A percentile compares a stretch with the other conserved stretches of the same genome.
Conservation (phyloP, 2,888 invertebrate genomes). For the Therioaphis trifolii region DNA sequence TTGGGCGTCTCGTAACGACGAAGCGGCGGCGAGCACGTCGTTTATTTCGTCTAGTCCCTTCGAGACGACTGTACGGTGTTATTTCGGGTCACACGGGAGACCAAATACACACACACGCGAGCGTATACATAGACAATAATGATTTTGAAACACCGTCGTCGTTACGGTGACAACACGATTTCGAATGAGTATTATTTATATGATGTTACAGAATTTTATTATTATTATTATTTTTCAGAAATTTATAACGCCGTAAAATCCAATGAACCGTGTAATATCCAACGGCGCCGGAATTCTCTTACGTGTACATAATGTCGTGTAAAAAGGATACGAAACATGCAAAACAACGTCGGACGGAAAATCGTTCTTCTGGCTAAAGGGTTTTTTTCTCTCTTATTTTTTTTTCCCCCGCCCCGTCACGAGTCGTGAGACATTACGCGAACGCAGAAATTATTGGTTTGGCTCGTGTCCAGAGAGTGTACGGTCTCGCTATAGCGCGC, state of each 20-base stretch:
- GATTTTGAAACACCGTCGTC: neutral
- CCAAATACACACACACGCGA: neutral
- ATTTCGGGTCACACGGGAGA: neutral
- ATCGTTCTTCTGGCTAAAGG: neutral
- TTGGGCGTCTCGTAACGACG: neutral
- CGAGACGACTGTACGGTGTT: neutral
- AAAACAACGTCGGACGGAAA: constrained; percentile 37
- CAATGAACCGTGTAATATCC: constrained; percentile 45
- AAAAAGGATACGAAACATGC: constrained; percentile 5
- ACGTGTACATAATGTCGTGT: neutral
- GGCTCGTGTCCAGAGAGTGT: constrained; percentile 42
- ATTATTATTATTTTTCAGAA: constrained; percentile 16
- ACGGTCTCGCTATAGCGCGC: neutral
- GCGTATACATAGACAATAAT: constrained; percentile 2
- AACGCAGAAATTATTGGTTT: constrained; percentile 60
- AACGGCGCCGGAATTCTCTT: constrained; percentile 44
- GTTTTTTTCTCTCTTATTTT: neutral
- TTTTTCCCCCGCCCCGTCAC: neutral
- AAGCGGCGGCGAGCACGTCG: neutral
- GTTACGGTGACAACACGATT: neutral
- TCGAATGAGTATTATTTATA: neutral
- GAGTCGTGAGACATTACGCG: constrained; percentile 40
- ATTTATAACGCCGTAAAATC: constrained; percentile 47
- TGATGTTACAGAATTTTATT: constrained; percentile 30
- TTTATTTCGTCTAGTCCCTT: constrained; percentile 8